Evolutionary conservation across 1,140 invertebrate genomes (phyloP).

Genomic region (Drosophila santomea): DNA sequence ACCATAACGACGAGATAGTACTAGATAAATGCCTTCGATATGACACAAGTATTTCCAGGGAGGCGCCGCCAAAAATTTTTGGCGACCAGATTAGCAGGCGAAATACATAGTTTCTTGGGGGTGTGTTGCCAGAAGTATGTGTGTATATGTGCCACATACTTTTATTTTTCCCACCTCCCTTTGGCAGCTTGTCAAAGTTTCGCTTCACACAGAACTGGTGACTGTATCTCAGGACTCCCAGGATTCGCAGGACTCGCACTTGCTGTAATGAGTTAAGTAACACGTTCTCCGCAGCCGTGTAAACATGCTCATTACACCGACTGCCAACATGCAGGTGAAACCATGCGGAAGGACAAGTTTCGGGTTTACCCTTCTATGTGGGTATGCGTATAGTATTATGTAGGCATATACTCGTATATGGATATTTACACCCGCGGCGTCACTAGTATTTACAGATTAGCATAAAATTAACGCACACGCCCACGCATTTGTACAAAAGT

Average conservation of each 20-base stretch:
- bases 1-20: slow-evolving; percentile 50
- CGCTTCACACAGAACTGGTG: not conserved
- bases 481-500: slow-evolving; percentile 65
- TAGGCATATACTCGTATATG: not conserved
- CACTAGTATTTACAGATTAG: slow-evolving; percentile 77
- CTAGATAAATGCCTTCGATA: slow-evolving; percentile 67
- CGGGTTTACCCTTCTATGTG: slow-evolving; percentile 5
- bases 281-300: slow-evolving; percentile 43
- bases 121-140: not conserved
- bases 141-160: slow-evolving; percentile 46
- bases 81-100: slow-evolving; percentile 51
- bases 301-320: slow-evolving; percentile 66
- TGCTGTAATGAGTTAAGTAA: slow-evolving; percentile 75
- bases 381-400: not conserved
- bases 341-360: slow-evolving; percentile 62
- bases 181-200: slow-evolving; percentile 27
- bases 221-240: not conserved
- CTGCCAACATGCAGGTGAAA: slow-evolving; percentile 54
- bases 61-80: slow-evolving; percentile 62
- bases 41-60: not conserved
- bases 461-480: slow-evolving; percentile 72
- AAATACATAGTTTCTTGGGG: slow-evolving; percentile 47
- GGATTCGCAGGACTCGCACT: not conserved
- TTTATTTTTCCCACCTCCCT: slow-evolving; percentile 31
- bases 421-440: slow-evolving; percentile 54